Evolutionary conservation across 2,797 vertebrate genomes (phyloP), one percentile per base, ranked within the genome.

Genomic region (Antrozous pallidus): DNA sequence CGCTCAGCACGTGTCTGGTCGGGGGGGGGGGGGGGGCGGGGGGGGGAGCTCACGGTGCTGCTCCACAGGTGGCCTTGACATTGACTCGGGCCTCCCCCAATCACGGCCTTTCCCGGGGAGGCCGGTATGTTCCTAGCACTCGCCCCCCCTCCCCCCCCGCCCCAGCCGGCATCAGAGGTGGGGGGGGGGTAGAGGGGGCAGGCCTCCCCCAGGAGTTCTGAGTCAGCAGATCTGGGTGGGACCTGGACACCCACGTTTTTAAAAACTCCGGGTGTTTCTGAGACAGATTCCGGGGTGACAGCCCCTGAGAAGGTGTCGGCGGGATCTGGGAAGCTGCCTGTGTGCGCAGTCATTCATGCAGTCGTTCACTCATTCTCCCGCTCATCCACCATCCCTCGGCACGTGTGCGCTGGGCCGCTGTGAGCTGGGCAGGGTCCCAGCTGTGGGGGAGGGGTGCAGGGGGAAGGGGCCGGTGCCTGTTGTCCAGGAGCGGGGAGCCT

Each of bases 401-500:
- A 22, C 11, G 13, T 4, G 5, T 26, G 78, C 33, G 5, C 10
- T 28, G 70, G 70, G 65, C 58, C 7, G 3, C 71, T 20, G 3
- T 9, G 73, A 36, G 38, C 17, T 31, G 0, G 51, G 63, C 36
- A 5, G 28, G 6, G 14, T 36, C 83, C 31, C 6, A 26, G 51
- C 12, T 3, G 80, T 4, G 47, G 38, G 8, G 49, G 70, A 31
- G 54, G 20, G 14, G 26, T 36, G 56, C 75, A 33, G 75, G 36
- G 9, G 31, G 78, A 40, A 86, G 80, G 78, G 40, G 8, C 40
- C 20, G 20, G 70, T 75, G 17, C 87, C 83, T 70, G 11, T 70
- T 89, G 83, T 90, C 88, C 74, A 70, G 87, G 84, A 93, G 83
- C 36, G 42, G 40, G 28, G 47, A 82, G 74, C 20, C 47, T 75